These are phyloP conservation scores for Drosophila koepferae DNA, from an alignment of 2,888 invertebrate species.

Conservation along the genomic window DNA sequence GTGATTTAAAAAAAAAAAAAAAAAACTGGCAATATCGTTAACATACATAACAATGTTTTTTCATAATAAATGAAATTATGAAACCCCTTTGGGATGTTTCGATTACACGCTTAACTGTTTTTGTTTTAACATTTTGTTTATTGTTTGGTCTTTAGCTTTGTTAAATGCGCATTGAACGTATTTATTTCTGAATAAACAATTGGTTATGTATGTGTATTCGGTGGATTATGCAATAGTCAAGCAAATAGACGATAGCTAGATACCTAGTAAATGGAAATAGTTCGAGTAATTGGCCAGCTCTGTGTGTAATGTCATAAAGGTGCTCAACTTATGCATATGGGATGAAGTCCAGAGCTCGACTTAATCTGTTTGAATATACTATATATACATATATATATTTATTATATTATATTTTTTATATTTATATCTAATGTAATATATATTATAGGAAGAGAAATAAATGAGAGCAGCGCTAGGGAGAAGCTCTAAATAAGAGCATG, in stretches of 20 bases:
- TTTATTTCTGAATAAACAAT: conserved; percentile 1
- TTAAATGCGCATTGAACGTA: background rate
- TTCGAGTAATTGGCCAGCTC: background rate
- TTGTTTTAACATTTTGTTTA: conserved; percentile 7
- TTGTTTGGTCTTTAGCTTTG: conserved; percentile 20
- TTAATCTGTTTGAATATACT: too few species aligned
- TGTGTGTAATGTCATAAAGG: background rate
- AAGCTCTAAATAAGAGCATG: too few species aligned
- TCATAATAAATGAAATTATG: conserved; percentile 46
- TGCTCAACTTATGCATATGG: background rate
- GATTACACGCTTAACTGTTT: conserved; percentile 1
- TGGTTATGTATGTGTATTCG: background rate
- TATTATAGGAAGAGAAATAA: too few species aligned
- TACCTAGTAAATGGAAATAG: background rate
- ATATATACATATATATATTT: too few species aligned
- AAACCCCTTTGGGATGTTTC: conserved; percentile 5
- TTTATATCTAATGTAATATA: too few species aligned
- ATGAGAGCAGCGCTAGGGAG: too few species aligned
- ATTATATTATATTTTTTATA: too few species aligned
- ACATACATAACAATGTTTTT: background rate
- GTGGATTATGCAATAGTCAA: background rate
- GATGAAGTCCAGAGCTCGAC: background rate
- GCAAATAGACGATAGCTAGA: background rate
- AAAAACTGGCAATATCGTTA: conserved; percentile 7
- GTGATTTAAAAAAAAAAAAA: background rate